These are phyloP conservation scores for Mormyrus lacerda DNA, from an alignment of 2,113 vertebrate genomes.

Conservation along the genomic window DNA sequence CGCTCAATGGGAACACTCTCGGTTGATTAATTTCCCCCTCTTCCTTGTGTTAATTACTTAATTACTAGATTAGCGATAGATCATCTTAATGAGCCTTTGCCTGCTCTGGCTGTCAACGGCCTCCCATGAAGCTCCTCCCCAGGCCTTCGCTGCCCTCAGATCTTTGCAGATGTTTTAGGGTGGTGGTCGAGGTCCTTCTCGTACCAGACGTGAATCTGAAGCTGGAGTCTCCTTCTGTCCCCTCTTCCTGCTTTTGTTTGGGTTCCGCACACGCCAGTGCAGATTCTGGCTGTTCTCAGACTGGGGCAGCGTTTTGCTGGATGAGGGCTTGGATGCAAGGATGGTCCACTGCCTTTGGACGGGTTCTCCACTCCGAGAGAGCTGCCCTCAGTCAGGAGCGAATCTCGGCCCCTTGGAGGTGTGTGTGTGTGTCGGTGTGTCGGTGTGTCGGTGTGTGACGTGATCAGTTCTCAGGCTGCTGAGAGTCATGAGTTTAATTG, in stretches of 20 bases:
- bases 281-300: not conserved
- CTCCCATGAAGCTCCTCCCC: not conserved
- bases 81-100: not conserved
- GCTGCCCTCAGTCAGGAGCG: not conserved
- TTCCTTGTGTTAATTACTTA: not conserved
- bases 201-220: not conserved
- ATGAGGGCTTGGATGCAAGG: no score
- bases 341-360: not conserved
- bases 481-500: not conserved
- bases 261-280: not conserved
- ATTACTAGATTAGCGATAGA: not conserved
- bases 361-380: not conserved
- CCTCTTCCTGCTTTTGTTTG: not conserved
- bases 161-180: not conserved
- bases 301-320: not conserved
- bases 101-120: not conserved
- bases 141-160: not conserved
- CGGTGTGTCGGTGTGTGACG: not conserved
- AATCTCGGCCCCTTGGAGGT: not conserved
- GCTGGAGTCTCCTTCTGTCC: not conserved
- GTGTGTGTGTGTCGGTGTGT: not conserved
- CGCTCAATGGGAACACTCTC: not conserved
- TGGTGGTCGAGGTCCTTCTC: not conserved
- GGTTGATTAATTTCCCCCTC: not conserved
- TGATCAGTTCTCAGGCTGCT: not conserved